Evolutionary conservation across 2,797 vertebrate genomes (phyloP).

Genomic region (Anabacerthia variegaticeps): DNA sequence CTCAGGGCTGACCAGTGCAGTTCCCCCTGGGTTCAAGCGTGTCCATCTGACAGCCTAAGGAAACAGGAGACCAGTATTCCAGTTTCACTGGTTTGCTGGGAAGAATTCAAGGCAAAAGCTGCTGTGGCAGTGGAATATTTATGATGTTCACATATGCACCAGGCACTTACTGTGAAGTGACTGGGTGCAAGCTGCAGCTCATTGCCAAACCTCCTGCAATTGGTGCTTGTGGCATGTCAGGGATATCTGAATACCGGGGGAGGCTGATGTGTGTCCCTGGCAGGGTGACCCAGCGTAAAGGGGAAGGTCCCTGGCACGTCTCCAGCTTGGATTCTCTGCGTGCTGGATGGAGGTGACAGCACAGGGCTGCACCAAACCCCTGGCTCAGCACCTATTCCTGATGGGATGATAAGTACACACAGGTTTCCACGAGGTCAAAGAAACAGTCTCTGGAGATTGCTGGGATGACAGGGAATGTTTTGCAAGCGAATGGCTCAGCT

Average conservation of each 20-base stretch:
- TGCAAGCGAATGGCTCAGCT: not conserved
- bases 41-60: not conserved
- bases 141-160: accelerated
- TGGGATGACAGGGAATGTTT: not conserved
- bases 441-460: not conserved
- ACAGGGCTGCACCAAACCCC: not conserved
- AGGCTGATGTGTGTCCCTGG: not conserved
- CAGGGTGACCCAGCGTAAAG: not conserved
- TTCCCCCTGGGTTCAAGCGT: not conserved
- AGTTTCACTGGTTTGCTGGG: not conserved
- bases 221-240: accelerated
- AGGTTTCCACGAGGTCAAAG: not conserved
- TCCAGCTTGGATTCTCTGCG: not conserved
- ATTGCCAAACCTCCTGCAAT: not conserved
- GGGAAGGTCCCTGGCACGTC: not conserved
- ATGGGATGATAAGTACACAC: not conserved
- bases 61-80: not conserved
- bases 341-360: not conserved
- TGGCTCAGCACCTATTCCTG: not conserved
- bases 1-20: not conserved
- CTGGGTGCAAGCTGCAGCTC: not conserved
- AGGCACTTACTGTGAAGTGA: not conserved
- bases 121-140: not conserved
- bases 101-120: not conserved
- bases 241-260: not conserved